Evolutionary conservation across 64 coral and sea anemone species (phyloP), one percentile per base, ranked within the genome.

Genomic region (Montipora capricornis): DNA sequence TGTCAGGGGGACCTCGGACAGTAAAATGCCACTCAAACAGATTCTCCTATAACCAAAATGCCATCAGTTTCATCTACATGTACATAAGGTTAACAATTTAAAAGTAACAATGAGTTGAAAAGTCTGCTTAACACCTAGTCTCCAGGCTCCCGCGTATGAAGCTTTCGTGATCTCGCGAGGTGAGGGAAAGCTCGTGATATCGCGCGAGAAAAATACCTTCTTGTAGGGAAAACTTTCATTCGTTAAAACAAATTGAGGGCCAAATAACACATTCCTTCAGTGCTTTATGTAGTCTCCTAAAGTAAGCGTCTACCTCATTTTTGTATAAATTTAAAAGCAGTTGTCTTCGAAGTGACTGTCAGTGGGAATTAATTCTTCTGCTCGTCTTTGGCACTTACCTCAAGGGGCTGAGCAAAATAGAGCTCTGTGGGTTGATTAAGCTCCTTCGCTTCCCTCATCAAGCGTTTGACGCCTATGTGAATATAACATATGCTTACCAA

Each of bases 1-100:
- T 99, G 78, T 99, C 97, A 48, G 95, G 91, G 22, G 97, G 97
- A 2, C 97, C 97, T 68, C 95, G 84, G 11, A 99, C 95, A n/a
- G 97, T 99, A 61, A 99, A 99, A 81, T 99, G 97, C 97, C 97
- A 99, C 83, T 99, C 97, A 96, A 99, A 99, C 79, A 99, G 75
- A 80, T 99, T 99, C 83, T 99, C 97, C 97, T 99, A 62, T 64
- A 47, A 89, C 3, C 13, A 87, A 9, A 66, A 7, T 66, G 9
- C 5, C 44, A 6, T 75, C 24, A 6, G 2, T 22, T 88, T 75
- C 45, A 22, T 19, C 49, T 37, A 6, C 60, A 74, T 26, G 17
- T 68, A 68, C 12, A 68, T 2, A 16, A 16, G 11, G 13, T 17
- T 15, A 68, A 7, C 8, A 68, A 16, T 4, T 17, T 15, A 68